Percentiles rank a stretch among this genome's conserved stretches.
Conservation (phyloP, 2,113 vertebrate genomes). For the Prinia subflava region DNA sequence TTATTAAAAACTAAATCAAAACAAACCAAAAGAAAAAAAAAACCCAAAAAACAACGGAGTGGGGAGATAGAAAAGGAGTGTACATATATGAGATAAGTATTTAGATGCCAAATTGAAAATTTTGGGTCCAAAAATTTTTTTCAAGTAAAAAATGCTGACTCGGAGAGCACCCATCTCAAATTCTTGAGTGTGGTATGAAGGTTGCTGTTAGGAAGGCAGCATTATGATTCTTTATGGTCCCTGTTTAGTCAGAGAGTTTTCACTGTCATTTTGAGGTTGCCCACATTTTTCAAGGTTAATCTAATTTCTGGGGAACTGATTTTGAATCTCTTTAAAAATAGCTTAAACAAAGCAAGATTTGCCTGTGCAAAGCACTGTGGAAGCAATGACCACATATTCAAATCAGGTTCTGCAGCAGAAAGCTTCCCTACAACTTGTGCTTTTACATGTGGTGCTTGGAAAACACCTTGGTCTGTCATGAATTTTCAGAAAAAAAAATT, state of each 20-base stretch:
- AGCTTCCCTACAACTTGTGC: neutral
- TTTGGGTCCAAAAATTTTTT: neutral
- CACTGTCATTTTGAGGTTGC: neutral
- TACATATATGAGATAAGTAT: neutral
- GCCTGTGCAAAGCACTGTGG: neutral
- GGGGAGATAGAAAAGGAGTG: neutral
- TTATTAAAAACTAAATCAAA: slow-evolving; percentile 41
- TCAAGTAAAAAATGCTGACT: neutral
- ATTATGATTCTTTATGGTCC: neutral
- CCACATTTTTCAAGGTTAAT: neutral
- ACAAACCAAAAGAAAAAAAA: slow-evolving; percentile 1
- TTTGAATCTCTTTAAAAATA: neutral
- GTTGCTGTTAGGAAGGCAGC: neutral
- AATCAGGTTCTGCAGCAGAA: neutral
- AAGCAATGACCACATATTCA: neutral
- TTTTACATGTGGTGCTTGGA: neutral
- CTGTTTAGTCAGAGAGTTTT: neutral
- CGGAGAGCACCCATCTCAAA: neutral
- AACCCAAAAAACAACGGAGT: accelerated
- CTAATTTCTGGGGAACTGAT: neutral
- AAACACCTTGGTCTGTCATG: neutral
- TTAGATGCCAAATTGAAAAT: slow-evolving; percentile 35
- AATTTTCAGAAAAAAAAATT: neutral
- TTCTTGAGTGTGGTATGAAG: neutral
- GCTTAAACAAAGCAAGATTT: neutral